Evolutionary conservation across 2,113 vertebrate species (phyloP).

Genomic region (Tenebrosternarchus preto): DNA sequence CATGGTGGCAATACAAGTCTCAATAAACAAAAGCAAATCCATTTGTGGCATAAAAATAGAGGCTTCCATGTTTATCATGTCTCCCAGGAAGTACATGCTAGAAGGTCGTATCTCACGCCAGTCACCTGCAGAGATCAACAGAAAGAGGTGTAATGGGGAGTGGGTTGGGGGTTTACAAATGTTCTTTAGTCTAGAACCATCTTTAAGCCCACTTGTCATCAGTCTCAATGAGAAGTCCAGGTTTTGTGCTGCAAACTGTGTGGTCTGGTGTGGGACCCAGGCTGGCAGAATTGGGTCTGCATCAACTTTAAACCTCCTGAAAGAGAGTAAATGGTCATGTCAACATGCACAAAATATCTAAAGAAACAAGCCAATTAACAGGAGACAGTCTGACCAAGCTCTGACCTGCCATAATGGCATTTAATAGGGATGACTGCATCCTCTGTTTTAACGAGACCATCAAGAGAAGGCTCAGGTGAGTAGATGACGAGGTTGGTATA

Average conservation of each 20-base stretch:
- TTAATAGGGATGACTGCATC: slow-evolving; percentile 62
- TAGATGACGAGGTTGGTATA: slow-evolving; percentile 68
- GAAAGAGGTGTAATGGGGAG: not conserved
- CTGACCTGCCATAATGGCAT: slow-evolving; percentile 73
- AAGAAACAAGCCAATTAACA: not conserved
- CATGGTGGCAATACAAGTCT: slow-evolving; percentile 65
- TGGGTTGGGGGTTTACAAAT: too few relatives aligned
- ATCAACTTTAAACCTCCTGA: slow-evolving; percentile 72
- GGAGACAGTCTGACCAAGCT: not conserved
- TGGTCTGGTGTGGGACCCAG: slow-evolving; percentile 66
- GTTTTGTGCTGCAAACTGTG: slow-evolving; percentile 62
- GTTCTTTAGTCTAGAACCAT: not conserved
- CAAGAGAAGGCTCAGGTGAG: slow-evolving; percentile 49
- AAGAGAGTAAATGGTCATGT: slow-evolving; percentile 20
- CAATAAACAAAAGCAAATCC: slow-evolving; percentile 70
- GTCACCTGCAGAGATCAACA: slow-evolving; percentile 62
- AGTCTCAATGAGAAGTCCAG: slow-evolving; percentile 69
- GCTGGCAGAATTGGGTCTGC: slow-evolving; percentile 63
- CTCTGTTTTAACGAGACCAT: slow-evolving; percentile 59
- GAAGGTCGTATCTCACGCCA: slow-evolving; percentile 60
- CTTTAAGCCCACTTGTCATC: slow-evolving; percentile 65
- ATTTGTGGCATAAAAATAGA: slow-evolving; percentile 59
- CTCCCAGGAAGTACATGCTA: slow-evolving; percentile 66
- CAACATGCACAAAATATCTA: slow-evolving; percentile 19
- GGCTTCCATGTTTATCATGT: slow-evolving; percentile 64